Evolutionary conservation across 2,113 vertebrate genomes (phyloP).

Genomic region (Colistium nudipinnis): DNA sequence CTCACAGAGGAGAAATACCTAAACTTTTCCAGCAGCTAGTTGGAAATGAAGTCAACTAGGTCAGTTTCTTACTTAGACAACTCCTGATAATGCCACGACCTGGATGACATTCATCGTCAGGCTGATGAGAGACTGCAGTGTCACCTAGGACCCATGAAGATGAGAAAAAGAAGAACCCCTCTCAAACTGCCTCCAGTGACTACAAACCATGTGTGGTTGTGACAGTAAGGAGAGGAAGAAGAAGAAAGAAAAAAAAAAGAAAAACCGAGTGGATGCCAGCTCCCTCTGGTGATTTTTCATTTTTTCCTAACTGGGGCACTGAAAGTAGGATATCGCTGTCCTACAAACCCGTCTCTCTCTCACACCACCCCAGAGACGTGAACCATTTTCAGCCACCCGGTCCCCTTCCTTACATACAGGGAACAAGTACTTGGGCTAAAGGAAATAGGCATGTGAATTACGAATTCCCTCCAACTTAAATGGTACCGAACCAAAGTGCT

Average conservation of each 20-base stretch:
- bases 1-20: too few species aligned
- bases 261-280: slow-evolving; percentile 62
- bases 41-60: too few species aligned
- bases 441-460: slow-evolving; percentile 10
- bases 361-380: slow-evolving; percentile 77
- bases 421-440: slow-evolving; percentile 27
- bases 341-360: slow-evolving; percentile 79
- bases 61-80: too few species aligned
- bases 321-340: slow-evolving; percentile 86
- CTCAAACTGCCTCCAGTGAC: not conserved
- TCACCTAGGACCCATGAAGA: too few species aligned
- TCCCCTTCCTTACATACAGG: slow-evolving; percentile 47
- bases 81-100: too few species aligned
- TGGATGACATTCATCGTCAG: too few species aligned
- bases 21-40: too few species aligned
- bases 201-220: slow-evolving; percentile 48
- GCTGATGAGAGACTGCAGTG: too few species aligned
- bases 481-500: not conserved
- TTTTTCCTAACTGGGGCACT: slow-evolving; percentile 82
- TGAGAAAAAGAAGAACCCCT: too few species aligned
- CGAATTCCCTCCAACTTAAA: slow-evolving; percentile 28
- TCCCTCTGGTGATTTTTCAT: slow-evolving; percentile 83
- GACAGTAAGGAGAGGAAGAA: slow-evolving; percentile 21
- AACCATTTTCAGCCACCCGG: slow-evolving; percentile 84
- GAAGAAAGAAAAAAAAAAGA: slow-evolving; percentile 14